A percentile compares a stretch with the other conserved stretches of the same genome.
Conservation (phyloP, 92 coral and sea anemone genomes). For the Epizoanthus fatuus region DNA sequence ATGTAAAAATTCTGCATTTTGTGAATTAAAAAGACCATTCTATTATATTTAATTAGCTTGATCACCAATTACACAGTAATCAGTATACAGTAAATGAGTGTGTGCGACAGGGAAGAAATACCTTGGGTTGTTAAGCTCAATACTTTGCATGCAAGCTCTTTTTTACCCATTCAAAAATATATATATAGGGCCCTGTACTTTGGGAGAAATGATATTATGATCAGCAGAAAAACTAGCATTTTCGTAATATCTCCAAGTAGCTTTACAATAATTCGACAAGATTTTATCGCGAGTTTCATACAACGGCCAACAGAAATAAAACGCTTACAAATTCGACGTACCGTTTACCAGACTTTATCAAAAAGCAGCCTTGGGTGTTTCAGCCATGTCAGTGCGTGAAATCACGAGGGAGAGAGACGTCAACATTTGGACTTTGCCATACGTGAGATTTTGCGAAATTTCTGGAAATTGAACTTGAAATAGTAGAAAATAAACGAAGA, state of each 20-base stretch:
- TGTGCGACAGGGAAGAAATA: too few species aligned
- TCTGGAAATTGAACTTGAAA: constrained; percentile 19
- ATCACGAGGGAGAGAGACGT: constrained; percentile 3
- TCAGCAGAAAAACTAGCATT: not conserved
- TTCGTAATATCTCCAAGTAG: not conserved
- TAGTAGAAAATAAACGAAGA: not conserved
- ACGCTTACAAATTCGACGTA: not conserved
- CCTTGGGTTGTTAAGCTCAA: not conserved
- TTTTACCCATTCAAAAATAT: not conserved
- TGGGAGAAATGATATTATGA: not conserved
- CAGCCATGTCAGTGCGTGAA: constrained; percentile 9
- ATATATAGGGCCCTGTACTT: not conserved
- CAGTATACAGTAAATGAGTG: too few species aligned
- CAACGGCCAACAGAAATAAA: not conserved
- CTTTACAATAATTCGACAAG: not conserved
- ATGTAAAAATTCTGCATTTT: too few species aligned
- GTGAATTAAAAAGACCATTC: too few species aligned
- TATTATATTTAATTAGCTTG: too few species aligned
- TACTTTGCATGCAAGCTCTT: not conserved
- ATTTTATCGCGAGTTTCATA: not conserved
- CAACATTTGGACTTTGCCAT: constrained; percentile 11
- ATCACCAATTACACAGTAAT: too few species aligned
- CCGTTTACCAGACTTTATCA: not conserved
- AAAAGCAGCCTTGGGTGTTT: not conserved
- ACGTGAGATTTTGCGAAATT: constrained; percentile 5